A percentile compares a stretch with the other conserved stretches of the same genome.
These are phyloP conservation scores for Rhinichthys osculus DNA, from an alignment of 2,797 vertebrate species.

Conservation along the genomic window DNA sequence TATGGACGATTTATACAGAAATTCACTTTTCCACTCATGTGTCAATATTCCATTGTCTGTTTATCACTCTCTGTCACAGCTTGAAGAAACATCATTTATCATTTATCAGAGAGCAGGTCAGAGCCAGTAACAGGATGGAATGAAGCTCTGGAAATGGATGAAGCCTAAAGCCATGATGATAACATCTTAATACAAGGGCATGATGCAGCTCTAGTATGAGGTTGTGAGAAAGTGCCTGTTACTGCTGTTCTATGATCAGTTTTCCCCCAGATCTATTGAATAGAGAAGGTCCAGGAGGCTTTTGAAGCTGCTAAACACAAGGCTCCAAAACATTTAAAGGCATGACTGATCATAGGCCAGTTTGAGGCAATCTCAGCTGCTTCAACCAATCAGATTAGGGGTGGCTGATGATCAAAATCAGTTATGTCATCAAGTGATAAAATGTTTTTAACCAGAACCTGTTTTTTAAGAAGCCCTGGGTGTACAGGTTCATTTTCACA, in stretches of 20 bases:
- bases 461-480: constrained; percentile 23
- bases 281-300: not conserved
- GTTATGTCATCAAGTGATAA: not conserved
- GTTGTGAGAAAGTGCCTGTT: not conserved
- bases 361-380: not conserved
- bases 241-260: constrained; percentile 38
- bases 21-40: not conserved
- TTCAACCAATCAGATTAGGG: constrained; percentile 12
- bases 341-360: constrained; percentile 26
- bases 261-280: not conserved
- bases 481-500: not conserved
- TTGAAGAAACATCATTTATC: not conserved
- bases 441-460: not conserved
- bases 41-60: not conserved
- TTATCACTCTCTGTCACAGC: not conserved
- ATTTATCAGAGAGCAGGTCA: constrained; percentile 40
- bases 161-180: constrained; percentile 67
- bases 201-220: constrained; percentile 19
- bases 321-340: not conserved
- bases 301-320: not conserved
- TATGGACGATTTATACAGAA: not conserved
- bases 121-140: constrained; percentile 47
- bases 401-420: not conserved
- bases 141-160: constrained; percentile 54
- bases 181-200: constrained; percentile 43